phyloP scores from a whole-genome alignment of 2,797 vertebrate species.

The Leucoraja ocellata region DNA sequence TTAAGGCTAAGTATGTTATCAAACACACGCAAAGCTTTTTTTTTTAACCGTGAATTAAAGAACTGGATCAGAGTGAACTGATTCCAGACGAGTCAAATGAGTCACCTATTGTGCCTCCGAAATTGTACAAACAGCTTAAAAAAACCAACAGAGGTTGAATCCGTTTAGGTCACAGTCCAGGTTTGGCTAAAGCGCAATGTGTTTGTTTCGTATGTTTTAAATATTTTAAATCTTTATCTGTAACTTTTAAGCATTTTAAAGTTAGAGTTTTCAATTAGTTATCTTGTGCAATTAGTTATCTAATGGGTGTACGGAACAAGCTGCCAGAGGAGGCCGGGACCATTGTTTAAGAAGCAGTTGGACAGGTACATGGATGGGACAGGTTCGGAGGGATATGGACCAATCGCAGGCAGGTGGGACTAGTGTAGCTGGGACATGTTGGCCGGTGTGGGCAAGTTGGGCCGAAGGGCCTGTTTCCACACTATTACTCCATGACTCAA shows the following conservation, averaged over 20 bases:
- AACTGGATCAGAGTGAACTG: not conserved
- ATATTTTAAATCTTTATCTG: not conserved
- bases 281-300: not conserved
- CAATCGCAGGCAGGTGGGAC: too few relatives aligned
- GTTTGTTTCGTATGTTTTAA: not conserved
- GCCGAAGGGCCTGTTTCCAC: too few relatives aligned
- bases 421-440: too few relatives aligned
- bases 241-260: not conserved
- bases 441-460: too few relatives aligned
- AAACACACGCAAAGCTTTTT: slow-evolving; percentile 62
- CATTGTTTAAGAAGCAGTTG: too few relatives aligned
- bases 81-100: not conserved
- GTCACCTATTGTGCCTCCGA: not conserved
- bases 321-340: too few relatives aligned
- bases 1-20: slow-evolving; percentile 65
- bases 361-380: too few relatives aligned
- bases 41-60: slow-evolving; percentile 40
- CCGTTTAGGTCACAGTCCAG: not conserved
- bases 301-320: too few relatives aligned
- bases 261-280: not conserved
- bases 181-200: not conserved
- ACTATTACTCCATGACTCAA: too few relatives aligned
- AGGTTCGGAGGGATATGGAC: too few relatives aligned
- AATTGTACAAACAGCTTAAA: not conserved
- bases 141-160: not conserved